These are phyloP conservation scores for Xanthia icteritia DNA, from an alignment of 2,888 invertebrate species.

Conservation along the genomic window DNA sequence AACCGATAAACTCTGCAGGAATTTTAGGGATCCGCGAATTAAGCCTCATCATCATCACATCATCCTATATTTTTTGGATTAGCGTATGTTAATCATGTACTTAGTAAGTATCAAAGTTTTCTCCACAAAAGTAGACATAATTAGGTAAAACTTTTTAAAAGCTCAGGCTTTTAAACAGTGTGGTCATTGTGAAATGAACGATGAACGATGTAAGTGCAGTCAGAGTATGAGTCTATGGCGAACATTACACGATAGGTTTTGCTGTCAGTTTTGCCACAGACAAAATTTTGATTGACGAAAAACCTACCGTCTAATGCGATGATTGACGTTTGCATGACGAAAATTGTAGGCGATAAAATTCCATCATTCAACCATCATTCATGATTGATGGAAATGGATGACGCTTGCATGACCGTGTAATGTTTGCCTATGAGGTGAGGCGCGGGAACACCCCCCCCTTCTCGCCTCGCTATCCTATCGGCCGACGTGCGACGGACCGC, in stretches of 20 bases:
- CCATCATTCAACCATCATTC: constrained; percentile 9
- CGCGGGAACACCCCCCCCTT: constrained; percentile 13
- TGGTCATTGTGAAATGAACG: constrained; percentile 27
- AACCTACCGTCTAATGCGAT: constrained; percentile 10
- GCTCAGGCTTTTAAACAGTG: constrained; percentile 15
- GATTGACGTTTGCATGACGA: constrained; percentile 10
- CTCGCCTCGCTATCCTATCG: constrained; percentile 4
- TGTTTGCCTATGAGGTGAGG: constrained; percentile 10
- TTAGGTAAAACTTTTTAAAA: constrained; percentile 16
- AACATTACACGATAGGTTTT: neutral
- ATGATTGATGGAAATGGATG: constrained; percentile 1
- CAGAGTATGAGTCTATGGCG: constrained; percentile 9
- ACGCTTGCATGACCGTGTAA: constrained; percentile 3
- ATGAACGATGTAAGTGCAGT: constrained; percentile 1
- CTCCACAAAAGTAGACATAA: constrained; percentile 8
- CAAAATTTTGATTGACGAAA: neutral
- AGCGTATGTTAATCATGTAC: constrained; percentile 16
- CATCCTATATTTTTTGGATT: constrained; percentile 25
- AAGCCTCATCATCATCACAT: constrained; percentile 13
- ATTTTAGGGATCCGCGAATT: constrained; percentile 32
- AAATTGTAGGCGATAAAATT: constrained; percentile 17
- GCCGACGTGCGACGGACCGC: constrained; percentile 15
- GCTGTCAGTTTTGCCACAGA: constrained; percentile 10
- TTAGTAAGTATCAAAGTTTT: constrained; percentile 17
- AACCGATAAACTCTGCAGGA: constrained; percentile 20